Conservation (phyloP, 2,113 vertebrate genomes). For the Apodemus speciosus region DNA sequence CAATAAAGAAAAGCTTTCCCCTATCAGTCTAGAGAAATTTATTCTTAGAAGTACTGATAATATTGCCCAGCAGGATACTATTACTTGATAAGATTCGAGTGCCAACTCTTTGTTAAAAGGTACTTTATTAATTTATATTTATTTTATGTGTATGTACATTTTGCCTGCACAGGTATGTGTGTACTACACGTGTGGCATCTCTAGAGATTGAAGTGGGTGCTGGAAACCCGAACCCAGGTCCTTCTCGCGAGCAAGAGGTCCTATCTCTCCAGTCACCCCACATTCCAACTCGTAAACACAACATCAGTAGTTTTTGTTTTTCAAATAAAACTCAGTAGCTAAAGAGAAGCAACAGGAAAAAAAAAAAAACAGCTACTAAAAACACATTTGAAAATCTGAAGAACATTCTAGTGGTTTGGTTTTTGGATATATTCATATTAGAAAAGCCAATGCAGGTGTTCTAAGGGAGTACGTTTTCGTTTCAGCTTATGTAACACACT, state of each 20-base stretch:
- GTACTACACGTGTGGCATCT: neutral
- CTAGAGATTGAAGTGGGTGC: neutral
- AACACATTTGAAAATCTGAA: slow-evolving; percentile 54
- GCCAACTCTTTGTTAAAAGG: neutral
- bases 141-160: neutral
- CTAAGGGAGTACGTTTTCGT: neutral
- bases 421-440: neutral
- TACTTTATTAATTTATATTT: neutral
- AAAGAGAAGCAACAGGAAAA: slow-evolving; percentile 52
- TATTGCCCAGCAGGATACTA: neutral
- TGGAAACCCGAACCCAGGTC: neutral
- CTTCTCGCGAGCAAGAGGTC: neutral
- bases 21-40: neutral
- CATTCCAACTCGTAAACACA: neutral
- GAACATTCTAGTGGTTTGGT: neutral
- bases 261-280: neutral
- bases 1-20: neutral
- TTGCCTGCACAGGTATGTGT: neutral
- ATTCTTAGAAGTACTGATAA: neutral
- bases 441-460: neutral
- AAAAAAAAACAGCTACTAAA: slow-evolving; percentile 32
- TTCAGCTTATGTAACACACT: neutral
- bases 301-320: neutral
- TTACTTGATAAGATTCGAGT: neutral
- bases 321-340: neutral